phyloP scores from a whole-genome alignment of 2,113 vertebrate species.

The Proterorhinus semilunaris region DNA sequence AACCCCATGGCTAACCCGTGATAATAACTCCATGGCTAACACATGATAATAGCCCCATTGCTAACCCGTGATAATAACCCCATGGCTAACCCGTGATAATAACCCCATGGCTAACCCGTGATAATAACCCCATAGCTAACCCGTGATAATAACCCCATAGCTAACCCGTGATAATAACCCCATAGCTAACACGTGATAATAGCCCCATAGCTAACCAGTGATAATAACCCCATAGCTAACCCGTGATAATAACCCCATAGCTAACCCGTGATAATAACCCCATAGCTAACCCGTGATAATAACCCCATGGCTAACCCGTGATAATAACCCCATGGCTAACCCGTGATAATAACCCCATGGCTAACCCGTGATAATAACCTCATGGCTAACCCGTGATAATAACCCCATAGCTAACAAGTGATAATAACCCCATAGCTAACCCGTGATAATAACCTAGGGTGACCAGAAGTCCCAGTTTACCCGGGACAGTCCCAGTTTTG shows the following conservation, averaged over 20 bases:
- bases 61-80: not conserved
- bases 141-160: not conserved
- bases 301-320: not conserved
- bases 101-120: not conserved
- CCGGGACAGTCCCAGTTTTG: no score
- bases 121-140: not conserved
- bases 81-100: no score
- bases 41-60: no score
- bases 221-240: not conserved
- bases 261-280: no score
- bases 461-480: no score
- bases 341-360: not conserved
- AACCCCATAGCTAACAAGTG: not conserved
- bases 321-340: not conserved
- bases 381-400: no score
- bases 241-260: not conserved
- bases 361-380: not conserved
- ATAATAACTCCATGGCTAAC: no score
- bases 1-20: not conserved
- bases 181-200: no score
- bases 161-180: not conserved
- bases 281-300: no score
- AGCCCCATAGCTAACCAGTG: no score
- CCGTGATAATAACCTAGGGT: no score
- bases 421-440: not conserved